Evolutionary conservation across 2,113 vertebrate species (phyloP).

Genomic region (Halcyon malimbica): DNA sequence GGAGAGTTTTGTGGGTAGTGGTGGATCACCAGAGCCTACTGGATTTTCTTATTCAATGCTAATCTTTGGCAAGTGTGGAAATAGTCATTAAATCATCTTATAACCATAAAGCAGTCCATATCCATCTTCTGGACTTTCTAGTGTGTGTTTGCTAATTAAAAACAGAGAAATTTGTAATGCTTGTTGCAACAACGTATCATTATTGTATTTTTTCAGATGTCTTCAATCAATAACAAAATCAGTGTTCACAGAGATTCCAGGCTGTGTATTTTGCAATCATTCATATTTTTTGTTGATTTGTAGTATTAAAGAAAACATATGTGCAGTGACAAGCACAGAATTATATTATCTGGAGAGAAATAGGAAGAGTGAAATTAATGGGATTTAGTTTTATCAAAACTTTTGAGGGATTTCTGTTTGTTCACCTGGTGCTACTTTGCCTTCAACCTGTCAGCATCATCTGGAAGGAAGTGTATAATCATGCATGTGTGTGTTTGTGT

Average conservation of each 20-base stretch:
- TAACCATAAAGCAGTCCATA: background rate
- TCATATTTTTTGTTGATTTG: background rate
- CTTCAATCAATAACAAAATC: background rate
- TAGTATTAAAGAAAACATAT: background rate
- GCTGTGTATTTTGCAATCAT: background rate
- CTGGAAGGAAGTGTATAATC: background rate
- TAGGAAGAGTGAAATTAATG: background rate
- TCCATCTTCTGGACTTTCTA: background rate
- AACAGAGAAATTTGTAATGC: background rate
- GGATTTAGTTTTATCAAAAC: background rate
- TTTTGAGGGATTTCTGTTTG: background rate
- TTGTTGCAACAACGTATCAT: background rate
- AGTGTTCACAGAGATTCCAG: background rate
- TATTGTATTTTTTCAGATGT: constrained; percentile 34
- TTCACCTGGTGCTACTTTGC: background rate
- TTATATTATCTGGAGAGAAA: background rate
- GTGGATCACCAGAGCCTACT: background rate
- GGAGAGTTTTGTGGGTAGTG: background rate
- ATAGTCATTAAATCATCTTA: background rate
- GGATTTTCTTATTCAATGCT: background rate
- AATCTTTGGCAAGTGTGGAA: background rate
- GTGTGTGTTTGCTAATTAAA: background rate
- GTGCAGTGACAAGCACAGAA: background rate
- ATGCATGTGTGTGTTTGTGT: fast-evolving
- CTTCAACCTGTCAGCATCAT: background rate